These are phyloP conservation scores for Tineola bisselliella DNA, from an alignment of 2,888 invertebrate species.

Conservation along the genomic window DNA sequence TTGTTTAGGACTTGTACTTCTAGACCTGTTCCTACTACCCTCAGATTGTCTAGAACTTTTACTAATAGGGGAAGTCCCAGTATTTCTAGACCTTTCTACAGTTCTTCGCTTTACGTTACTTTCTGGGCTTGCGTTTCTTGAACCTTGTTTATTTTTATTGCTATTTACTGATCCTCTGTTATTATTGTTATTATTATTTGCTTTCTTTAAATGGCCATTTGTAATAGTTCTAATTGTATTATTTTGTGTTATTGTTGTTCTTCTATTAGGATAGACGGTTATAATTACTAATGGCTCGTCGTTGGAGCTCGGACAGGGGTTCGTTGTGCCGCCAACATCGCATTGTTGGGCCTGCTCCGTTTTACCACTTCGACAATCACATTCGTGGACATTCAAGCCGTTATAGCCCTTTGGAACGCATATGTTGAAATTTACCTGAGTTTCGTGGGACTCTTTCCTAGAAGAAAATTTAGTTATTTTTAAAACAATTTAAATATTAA, in stretches of 20 bases:
- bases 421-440: constrained; percentile 38
- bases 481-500: too few species aligned
- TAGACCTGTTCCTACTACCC: neutral
- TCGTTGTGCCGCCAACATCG: neutral
- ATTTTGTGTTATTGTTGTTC: constrained; percentile 19
- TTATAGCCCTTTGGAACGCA: neutral
- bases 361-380: neutral
- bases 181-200: neutral
- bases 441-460: constrained; percentile 28
- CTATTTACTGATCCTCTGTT: neutral
- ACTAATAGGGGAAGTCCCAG: neutral
- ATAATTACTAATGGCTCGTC: constrained; percentile 42
- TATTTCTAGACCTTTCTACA: neutral
- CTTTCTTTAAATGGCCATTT: neutral
- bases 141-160: neutral
- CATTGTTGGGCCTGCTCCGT: neutral
- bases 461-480: too few species aligned
- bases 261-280: constrained; percentile 46
- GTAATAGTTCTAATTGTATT: neutral
- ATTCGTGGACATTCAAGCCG: neutral
- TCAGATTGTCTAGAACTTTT: constrained; percentile 10
- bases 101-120: neutral
- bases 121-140: constrained; percentile 16
- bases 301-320: neutral
- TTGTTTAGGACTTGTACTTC: neutral